phyloP scores from a whole-genome alignment of 1,140 invertebrate species.

The Physella acuta region DNA sequence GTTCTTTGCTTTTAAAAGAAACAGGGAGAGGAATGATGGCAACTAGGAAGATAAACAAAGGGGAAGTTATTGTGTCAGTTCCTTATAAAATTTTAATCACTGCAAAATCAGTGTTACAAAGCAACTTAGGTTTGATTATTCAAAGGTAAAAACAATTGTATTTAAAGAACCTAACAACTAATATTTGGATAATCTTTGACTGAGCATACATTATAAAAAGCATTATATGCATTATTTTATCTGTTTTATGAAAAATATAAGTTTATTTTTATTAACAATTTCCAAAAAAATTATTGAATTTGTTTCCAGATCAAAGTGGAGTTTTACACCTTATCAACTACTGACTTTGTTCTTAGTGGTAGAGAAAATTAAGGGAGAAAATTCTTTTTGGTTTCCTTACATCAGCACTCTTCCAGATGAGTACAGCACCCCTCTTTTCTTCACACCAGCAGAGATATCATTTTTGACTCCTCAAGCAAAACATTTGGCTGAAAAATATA shows the following conservation, averaged over 20 bases:
- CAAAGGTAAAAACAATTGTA: neutral
- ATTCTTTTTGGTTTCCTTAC: conserved; percentile 63
- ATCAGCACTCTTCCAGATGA: conserved; percentile 65
- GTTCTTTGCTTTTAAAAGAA: neutral
- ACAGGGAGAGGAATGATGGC: conserved; percentile 9
- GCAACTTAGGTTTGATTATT: neutral
- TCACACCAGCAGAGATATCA: conserved; percentile 35
- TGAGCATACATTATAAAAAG: no score
- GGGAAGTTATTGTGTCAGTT: conserved; percentile 3
- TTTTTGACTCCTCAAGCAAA: conserved; percentile 54
- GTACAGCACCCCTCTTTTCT: conserved; percentile 60
- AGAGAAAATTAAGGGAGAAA: conserved; percentile 42
- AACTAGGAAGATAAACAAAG: neutral
- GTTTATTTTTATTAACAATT: neutral
- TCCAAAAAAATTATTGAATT: neutral
- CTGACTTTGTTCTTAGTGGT: conserved; percentile 68
- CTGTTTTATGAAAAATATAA: neutral
- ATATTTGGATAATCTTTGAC: neutral
- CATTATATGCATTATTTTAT: neutral
- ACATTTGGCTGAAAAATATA: conserved; percentile 59
- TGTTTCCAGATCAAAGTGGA: conserved; percentile 34
- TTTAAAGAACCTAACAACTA: no score
- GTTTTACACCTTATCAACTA: conserved; percentile 37
- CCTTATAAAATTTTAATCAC: conserved; percentile 1
- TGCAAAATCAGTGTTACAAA: neutral